Evolutionary conservation across 1,140 invertebrate species (phyloP).

Genomic region (Limonius californicus): DNA sequence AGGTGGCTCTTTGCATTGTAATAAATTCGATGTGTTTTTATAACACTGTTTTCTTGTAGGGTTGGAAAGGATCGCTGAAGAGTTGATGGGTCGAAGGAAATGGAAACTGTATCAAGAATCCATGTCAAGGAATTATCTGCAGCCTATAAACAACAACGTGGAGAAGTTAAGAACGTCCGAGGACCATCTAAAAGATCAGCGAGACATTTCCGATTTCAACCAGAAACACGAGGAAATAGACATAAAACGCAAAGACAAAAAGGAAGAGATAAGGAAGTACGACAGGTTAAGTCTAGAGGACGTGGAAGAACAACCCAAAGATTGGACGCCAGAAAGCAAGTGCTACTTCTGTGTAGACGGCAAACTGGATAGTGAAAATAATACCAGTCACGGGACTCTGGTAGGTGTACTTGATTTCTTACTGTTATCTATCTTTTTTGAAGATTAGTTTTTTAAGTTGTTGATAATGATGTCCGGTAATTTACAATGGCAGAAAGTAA

Average conservation of each 20-base stretch:
- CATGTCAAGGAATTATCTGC: slow-evolving; percentile 59
- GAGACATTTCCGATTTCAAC: slow-evolving; percentile 28
- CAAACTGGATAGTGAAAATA: slow-evolving; percentile 58
- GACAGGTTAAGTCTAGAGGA: slow-evolving; percentile 17
- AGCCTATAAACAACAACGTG: slow-evolving; percentile 47
- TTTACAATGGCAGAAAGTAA: too few relatives aligned
- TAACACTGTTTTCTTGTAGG: too few relatives aligned
- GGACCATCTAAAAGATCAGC: slow-evolving; percentile 34
- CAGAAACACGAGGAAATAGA: slow-evolving; percentile 33
- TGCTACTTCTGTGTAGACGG: slow-evolving; percentile 85
- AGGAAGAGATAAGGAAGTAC: slow-evolving; percentile 47
- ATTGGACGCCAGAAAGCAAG: slow-evolving; percentile 81
- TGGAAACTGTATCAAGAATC: slow-evolving; percentile 87
- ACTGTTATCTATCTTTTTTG: too few relatives aligned
- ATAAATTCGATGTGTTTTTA: not conserved
- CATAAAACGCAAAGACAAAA: slow-evolving; percentile 48
- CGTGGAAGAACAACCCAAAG: slow-evolving; percentile 50
- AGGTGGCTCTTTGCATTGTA: not conserved
- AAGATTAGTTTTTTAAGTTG: too few relatives aligned
- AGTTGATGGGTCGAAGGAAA: slow-evolving; percentile 92
- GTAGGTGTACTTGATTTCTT: too few relatives aligned
- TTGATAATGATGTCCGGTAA: too few relatives aligned
- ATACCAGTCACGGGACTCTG: slow-evolving; percentile 56
- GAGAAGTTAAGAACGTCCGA: slow-evolving; percentile 36
- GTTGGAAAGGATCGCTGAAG: slow-evolving; percentile 92